Evolutionary conservation across 2,888 invertebrate species (phyloP).

Genomic region (Chrysomela aeneicollis): DNA sequence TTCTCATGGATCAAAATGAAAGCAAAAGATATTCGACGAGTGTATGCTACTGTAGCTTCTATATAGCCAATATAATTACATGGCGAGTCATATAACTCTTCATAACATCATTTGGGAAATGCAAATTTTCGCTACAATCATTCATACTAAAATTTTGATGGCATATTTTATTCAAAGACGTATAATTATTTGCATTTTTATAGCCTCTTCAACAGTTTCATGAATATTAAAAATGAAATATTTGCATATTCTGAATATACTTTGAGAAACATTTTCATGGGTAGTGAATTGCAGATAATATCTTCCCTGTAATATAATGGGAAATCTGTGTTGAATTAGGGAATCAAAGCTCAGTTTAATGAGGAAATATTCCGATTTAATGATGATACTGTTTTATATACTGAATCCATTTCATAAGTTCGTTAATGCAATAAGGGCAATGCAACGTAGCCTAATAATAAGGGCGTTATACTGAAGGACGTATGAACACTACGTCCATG

Average conservation of each 20-base stretch:
- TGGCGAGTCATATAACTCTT: background rate
- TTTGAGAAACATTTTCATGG: background rate
- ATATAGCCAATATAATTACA: too few relatives aligned
- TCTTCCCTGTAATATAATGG: background rate
- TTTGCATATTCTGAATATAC: constrained; percentile 26
- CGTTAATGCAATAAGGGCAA: too few relatives aligned
- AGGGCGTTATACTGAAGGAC: too few relatives aligned
- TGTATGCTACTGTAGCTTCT: too few relatives aligned
- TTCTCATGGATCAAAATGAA: too few relatives aligned
- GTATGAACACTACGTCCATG: too few relatives aligned
- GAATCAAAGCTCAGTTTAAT: background rate
- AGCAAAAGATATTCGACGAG: too few relatives aligned
- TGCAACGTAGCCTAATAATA: too few relatives aligned
- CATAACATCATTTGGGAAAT: constrained; percentile 3
- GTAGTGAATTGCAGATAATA: background rate
- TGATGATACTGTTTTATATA: background rate
- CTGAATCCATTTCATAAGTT: too few relatives aligned
- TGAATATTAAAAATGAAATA: constrained; percentile 26
- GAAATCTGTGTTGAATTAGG: background rate
- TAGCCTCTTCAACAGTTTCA: constrained; percentile 17
- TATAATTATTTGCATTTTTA: constrained; percentile 29
- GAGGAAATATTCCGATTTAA: background rate
- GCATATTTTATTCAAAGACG: constrained; percentile 1
- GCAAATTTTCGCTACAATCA: constrained; percentile 4
- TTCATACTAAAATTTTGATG: background rate